These are phyloP conservation scores for Phaetusa simplex DNA, from an alignment of 2,113 vertebrate genomes.

Conservation along the genomic window DNA sequence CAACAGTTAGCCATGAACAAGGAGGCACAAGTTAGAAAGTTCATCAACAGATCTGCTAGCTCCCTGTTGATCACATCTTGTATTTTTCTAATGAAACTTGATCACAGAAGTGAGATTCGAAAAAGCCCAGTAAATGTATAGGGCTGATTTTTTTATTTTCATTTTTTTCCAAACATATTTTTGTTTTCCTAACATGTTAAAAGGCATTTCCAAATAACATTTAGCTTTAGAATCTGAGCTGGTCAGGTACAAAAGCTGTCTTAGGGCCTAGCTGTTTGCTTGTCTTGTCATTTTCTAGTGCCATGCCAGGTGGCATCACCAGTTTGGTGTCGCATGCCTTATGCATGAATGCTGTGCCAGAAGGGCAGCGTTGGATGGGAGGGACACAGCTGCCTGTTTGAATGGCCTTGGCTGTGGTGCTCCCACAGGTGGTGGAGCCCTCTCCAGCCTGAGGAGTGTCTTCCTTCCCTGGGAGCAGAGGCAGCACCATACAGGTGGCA, in stretches of 20 bases:
- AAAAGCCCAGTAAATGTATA: neutral
- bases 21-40: neutral
- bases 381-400: neutral
- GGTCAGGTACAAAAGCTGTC: neutral
- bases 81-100: neutral
- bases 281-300: neutral
- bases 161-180: neutral
- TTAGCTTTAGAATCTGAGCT: neutral
- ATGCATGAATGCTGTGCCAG: neutral
- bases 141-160: neutral
- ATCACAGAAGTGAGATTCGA: neutral
- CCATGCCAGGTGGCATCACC: accelerated
- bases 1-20: neutral
- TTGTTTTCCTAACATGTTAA: neutral
- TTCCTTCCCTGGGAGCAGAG: neutral
- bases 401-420: neutral
- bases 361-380: neutral
- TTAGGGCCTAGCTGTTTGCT: neutral
- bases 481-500: accelerated
- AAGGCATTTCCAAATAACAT: neutral
- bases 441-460: neutral
- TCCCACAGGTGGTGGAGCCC: no score
- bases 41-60: neutral
- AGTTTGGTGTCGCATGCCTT: accelerated
- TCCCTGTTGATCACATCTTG: neutral